phyloP scores from a whole-genome alignment of 1,140 invertebrate genomes.

The Catajapyx aquilonaris region DNA sequence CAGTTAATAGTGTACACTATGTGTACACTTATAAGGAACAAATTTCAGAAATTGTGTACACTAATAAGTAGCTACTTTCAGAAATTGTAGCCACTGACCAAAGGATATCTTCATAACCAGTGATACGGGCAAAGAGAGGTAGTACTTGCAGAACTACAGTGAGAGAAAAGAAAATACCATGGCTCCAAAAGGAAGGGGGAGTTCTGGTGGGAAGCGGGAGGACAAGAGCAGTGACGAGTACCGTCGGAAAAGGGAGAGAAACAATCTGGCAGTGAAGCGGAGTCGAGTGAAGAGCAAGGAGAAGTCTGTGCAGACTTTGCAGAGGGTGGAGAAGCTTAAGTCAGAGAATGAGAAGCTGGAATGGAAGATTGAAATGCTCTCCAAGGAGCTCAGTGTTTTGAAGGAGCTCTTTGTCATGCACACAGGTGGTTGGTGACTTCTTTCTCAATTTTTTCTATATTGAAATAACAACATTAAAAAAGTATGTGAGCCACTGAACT shows the following conservation, averaged over 20 bases:
- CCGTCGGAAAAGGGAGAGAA: conserved; percentile 50
- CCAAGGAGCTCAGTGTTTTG: conserved; percentile 62
- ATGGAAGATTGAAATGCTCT: conserved; percentile 64
- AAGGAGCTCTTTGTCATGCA: conserved; percentile 70
- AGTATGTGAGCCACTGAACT: too few species aligned
- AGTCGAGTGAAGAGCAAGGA: conserved; percentile 69
- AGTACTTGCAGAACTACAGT: too few species aligned
- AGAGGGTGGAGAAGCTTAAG: conserved; percentile 50
- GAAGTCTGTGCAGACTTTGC: conserved; percentile 55
- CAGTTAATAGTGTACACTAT: too few species aligned
- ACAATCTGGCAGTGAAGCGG: conserved; percentile 73
- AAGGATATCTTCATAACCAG: too few species aligned
- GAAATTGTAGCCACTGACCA: too few species aligned
- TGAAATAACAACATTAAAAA: too few species aligned
- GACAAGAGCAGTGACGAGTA: conserved; percentile 60
- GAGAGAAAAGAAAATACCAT: conserved; percentile 20
- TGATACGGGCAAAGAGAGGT: too few species aligned
- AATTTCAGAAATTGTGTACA: too few species aligned
- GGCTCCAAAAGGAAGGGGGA: conserved; percentile 5
- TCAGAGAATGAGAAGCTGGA: conserved; percentile 65
- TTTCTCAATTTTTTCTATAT: too few species aligned
- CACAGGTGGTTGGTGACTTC: too few species aligned
- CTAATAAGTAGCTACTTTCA: too few species aligned
- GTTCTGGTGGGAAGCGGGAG: conserved; percentile 17
- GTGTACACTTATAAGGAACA: too few species aligned